Percentiles rank a stretch among this genome's conserved stretches.
phyloP scores from a whole-genome alignment of 2,797 vertebrate genomes.

The Rhynchonycteris naso region DNA sequence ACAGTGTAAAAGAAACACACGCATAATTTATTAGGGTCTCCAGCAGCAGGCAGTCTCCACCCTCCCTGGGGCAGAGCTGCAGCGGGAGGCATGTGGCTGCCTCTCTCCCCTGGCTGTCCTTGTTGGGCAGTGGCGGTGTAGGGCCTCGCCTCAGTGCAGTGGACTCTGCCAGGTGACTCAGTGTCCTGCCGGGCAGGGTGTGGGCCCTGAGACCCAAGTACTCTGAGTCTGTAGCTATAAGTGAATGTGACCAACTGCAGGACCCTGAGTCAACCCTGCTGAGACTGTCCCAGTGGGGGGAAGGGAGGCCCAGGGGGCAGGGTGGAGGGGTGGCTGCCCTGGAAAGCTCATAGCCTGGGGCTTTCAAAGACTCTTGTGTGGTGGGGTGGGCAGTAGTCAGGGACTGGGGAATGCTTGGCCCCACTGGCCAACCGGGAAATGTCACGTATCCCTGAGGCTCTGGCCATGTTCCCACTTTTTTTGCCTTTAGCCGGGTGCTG shows the following conservation, averaged over 20 bases:
- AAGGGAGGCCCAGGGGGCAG: not conserved
- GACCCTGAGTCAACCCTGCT: slow-evolving; percentile 74
- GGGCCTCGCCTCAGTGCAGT: not conserved
- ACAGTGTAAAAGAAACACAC: not conserved
- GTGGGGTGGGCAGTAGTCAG: not conserved
- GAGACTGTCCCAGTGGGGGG: slow-evolving; percentile 3
- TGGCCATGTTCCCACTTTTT: slow-evolving; percentile 3
- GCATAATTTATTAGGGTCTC: not conserved
- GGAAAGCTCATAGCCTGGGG: not conserved
- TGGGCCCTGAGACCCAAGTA: slow-evolving; percentile 49
- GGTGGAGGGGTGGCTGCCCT: not conserved
- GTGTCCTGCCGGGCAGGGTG: not conserved
- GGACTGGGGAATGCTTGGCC: not conserved
- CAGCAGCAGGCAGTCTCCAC: fast-evolving
- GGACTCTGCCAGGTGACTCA: slow-evolving; percentile 53
- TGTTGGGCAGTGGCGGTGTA: not conserved
- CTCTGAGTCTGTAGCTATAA: slow-evolving; percentile 78
- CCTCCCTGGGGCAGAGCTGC: not conserved
- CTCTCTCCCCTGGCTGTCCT: not conserved
- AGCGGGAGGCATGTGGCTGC: not conserved
- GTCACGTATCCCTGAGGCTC: not conserved
- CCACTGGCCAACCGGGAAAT: not conserved
- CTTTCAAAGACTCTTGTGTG: not conserved
- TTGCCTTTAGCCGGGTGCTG: slow-evolving; percentile 31
- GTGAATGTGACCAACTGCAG: slow-evolving; percentile 68